Base-by-base conservation (phyloP, 92 coral and sea anemone species). In the Parazoanthus atlanticus region DNA sequence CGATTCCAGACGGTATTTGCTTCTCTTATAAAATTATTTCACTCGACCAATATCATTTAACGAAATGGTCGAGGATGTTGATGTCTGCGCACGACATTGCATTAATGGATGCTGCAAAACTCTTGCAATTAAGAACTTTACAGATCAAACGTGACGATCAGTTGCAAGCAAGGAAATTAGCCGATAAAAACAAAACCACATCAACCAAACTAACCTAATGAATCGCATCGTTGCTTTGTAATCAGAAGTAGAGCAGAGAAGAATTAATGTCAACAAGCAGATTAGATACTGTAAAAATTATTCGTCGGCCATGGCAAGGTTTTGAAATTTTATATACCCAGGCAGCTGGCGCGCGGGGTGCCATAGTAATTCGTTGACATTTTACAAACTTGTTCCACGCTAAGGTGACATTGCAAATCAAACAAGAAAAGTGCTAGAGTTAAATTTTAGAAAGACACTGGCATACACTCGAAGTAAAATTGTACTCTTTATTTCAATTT, bases 261-360 rank as follows among this genome's bases (percentile, higher is more conserved):
- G 56, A 84, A 69, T 61, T 61, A 19, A 70, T 84, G 78, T 70
- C 74, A 70, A 66, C 65, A 40, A 70, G 64, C 32, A 25, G 87
- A 19, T 41, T 33, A 36, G 30, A 32, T n/a, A 69, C 32, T 34
- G 86, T 21, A 67, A 26, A 84, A 84, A 8, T 8, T 84, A 30
- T 69, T 70, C 31, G 19, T 36, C 25, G 61, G 38, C 86, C 33
- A 66, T 54, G 75, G 23, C 34, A 32, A 31, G 78, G 46, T 74
- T 29, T 31, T 52, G 77, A 38, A 71, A 32, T 80, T 38, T 36
- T 41, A 26, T 76, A 64, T 2, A 3, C 11, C 31, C 25, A 46
- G 38, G 87, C 69, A 71, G 87, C 86, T 84, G 87, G 70, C 87
- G 78, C 61, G 78, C 78, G 25, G 21, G 54, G 76, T 26, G 49